A percentile compares a stretch with the other conserved stretches of the same genome.
These are phyloP conservation scores for Urophycis tenuis DNA, from an alignment of 2,797 vertebrate species.

Conservation along the genomic window DNA sequence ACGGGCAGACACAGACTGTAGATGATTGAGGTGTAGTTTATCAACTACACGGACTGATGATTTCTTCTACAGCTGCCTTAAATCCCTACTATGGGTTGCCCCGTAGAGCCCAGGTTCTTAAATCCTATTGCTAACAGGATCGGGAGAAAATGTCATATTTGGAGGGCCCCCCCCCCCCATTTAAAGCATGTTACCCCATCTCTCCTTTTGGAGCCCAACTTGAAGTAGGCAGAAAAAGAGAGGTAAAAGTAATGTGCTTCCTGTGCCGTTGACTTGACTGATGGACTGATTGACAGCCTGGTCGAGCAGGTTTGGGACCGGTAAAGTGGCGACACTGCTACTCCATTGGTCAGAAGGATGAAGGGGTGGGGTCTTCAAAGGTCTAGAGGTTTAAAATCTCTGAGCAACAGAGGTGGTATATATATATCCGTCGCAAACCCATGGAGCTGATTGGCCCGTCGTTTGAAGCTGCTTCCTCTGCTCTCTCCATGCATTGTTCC, in stretches of 20 bases:
- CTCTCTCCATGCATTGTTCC: conserved; percentile 8
- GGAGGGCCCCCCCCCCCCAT: not conserved
- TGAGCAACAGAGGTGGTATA: not conserved
- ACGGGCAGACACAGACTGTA: conserved; percentile 30
- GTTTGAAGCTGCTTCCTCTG: conserved; percentile 24
- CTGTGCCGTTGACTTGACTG: not conserved
- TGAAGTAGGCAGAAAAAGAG: not conserved
- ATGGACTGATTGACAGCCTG: conserved; percentile 6
- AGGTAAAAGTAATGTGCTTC: not conserved
- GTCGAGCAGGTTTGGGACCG: not conserved
- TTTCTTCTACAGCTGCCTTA: conserved; percentile 26
- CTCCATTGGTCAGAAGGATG: not conserved
- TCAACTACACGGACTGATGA: conserved; percentile 25
- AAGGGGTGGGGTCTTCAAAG: not conserved
- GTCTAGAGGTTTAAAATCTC: not conserved
- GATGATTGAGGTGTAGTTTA: conserved; percentile 30
- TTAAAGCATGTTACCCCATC: not conserved
- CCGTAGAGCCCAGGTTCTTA: conserved; percentile 1
- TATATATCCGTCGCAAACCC: conserved; percentile 24
- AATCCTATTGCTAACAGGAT: not conserved
- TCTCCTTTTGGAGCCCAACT: not conserved
- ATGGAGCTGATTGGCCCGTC: conserved; percentile 27
- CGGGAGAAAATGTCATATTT: not conserved
- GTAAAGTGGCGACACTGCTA: not conserved
- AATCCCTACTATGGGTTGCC: conserved; percentile 37